Percentiles rank a stretch among this genome's conserved stretches.
These are phyloP conservation scores for Drosophila subobscura DNA, from an alignment of 1,140 invertebrate genomes.

Conservation along the genomic window DNA sequence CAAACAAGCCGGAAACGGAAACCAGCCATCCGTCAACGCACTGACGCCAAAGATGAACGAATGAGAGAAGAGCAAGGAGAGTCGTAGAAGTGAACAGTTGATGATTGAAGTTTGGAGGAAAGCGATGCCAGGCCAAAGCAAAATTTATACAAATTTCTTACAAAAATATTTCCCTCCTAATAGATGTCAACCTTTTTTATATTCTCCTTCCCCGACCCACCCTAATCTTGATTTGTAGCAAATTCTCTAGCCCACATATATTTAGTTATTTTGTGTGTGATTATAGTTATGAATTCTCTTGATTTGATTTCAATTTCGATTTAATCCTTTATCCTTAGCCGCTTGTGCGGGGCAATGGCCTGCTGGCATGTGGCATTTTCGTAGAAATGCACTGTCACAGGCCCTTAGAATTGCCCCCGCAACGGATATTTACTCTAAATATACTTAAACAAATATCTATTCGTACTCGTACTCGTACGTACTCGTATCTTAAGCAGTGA, in stretches of 20 bases:
- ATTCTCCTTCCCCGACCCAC: background rate
- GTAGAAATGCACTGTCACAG: constrained; percentile 55
- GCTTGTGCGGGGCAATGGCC: constrained; percentile 29
- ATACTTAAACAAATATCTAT: constrained; percentile 12
- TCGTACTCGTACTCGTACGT: too few species aligned
- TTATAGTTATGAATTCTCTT: constrained; percentile 21
- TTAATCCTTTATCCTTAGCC: background rate
- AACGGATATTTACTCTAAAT: background rate
- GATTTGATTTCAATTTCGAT: constrained; percentile 11
- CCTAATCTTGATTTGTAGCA: constrained; percentile 51
- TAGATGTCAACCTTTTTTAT: constrained; percentile 55
- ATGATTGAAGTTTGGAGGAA: background rate
- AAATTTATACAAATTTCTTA: constrained; percentile 38
- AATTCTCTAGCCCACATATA: constrained; percentile 46
- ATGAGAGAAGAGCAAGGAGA: constrained; percentile 31
- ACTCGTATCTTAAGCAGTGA: too few species aligned
- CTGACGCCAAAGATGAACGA: constrained; percentile 72
- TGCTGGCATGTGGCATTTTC: constrained; percentile 40
- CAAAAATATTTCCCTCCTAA: constrained; percentile 29
- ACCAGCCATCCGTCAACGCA: constrained; percentile 29
- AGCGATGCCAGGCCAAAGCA: constrained; percentile 22
- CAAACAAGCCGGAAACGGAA: constrained; percentile 16
- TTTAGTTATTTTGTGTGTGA: constrained; percentile 55
- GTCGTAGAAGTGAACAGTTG: background rate
- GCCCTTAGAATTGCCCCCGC: constrained; percentile 48